Percentiles rank a stretch among this genome's conserved stretches.
phyloP scores from a whole-genome alignment of 2,797 vertebrate genomes.

The Tympanoctomys barrerae region DNA sequence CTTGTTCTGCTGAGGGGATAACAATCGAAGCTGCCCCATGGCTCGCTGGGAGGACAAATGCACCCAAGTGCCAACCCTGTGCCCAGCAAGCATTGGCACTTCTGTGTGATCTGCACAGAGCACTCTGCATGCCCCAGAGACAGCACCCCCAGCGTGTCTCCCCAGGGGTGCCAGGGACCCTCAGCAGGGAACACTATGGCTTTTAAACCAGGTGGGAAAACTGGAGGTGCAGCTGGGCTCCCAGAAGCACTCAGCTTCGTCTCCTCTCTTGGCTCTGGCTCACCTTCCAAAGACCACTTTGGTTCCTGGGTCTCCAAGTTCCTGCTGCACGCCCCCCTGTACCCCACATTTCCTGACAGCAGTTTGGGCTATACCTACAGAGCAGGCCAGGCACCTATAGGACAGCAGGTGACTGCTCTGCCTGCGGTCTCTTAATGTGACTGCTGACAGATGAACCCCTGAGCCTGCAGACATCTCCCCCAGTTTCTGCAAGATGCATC shows the following conservation, averaged over 20 bases:
- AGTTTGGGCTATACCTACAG: neutral
- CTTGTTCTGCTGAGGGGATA: neutral
- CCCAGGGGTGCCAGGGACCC: neutral
- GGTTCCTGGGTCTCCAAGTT: neutral
- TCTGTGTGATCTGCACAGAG: neutral
- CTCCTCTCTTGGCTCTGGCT: neutral
- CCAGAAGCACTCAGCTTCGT: neutral
- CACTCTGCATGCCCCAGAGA: neutral
- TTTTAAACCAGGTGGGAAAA: neutral
- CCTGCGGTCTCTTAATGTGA: neutral
- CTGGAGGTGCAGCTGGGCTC: neutral
- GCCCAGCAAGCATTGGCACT: neutral
- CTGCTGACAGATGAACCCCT: neutral
- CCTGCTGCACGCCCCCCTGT: too few relatives aligned
- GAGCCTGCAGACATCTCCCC: accelerated
- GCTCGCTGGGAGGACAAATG: neutral
- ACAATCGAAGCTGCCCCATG: neutral
- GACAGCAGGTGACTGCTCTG: neutral
- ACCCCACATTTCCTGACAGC: neutral
- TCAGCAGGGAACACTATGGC: neutral
- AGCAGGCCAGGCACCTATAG: neutral
- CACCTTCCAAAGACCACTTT: neutral
- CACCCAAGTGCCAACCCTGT: neutral
- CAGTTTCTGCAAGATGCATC: neutral
- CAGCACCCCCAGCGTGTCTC: accelerated